Evolutionary conservation across 2,888 invertebrate species (phyloP).

Genomic region (Nephrotoma guestfalica): DNA sequence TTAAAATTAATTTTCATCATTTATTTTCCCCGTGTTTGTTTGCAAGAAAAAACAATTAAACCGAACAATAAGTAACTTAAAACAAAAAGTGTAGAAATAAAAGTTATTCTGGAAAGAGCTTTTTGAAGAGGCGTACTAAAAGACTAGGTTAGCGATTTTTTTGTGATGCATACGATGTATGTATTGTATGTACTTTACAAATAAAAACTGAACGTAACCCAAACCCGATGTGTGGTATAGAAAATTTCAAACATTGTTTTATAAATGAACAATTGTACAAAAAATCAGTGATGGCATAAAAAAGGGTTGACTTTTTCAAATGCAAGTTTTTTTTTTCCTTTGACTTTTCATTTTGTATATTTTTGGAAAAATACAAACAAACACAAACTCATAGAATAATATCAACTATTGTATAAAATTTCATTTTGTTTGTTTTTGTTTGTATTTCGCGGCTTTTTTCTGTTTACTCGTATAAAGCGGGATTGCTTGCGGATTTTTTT

Average conservation of each 20-base stretch:
- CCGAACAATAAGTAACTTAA: not conserved
- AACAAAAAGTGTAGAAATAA: not conserved
- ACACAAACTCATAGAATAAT: not conserved
- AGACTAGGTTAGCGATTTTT: not conserved
- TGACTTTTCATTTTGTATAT: not conserved
- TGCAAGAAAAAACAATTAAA: not conserved
- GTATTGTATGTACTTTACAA: not conserved
- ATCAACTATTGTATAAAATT: not conserved
- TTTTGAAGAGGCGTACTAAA: not conserved
- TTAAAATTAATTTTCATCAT: not conserved
- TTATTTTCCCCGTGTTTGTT: not conserved
- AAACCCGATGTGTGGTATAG: not conserved
- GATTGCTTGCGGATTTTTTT: not conserved
- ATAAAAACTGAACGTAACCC: not conserved
- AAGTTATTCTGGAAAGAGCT: not conserved
- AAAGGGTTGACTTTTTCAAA: not conserved
- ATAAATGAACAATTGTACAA: not conserved
- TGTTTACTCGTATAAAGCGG: not conserved
- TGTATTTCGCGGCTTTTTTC: not conserved
- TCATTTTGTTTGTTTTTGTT: not conserved
- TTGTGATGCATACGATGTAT: not conserved
- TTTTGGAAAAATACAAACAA: not conserved
- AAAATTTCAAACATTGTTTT: not conserved
- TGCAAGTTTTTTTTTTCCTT: not conserved
- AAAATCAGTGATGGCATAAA: not conserved